A percentile compares a stretch with the other conserved stretches of the same genome.
These are phyloP conservation scores for Doryteuthis pealeii DNA, from an alignment of 1,140 invertebrate genomes.

Conservation along the genomic window DNA sequence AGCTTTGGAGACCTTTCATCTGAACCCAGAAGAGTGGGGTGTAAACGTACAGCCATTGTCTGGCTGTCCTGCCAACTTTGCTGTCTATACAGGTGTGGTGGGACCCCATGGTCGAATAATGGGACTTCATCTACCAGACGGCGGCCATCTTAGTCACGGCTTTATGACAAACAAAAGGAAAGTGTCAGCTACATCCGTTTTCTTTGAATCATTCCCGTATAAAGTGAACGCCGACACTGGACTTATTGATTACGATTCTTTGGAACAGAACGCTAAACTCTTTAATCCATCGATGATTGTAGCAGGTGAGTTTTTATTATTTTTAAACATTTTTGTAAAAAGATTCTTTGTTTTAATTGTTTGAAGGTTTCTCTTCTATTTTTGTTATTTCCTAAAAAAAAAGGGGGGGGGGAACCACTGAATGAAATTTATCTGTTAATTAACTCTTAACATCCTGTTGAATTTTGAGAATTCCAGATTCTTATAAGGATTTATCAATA, in stretches of 20 bases:
- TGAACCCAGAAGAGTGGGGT: slow-evolving; percentile 89
- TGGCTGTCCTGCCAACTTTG: slow-evolving; percentile 96
- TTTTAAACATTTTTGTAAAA: slow-evolving; percentile 9
- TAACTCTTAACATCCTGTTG: no score
- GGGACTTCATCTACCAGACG: slow-evolving; percentile 93
- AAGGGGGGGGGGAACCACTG: no score
- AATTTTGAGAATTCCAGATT: no score
- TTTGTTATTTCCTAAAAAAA: no score
- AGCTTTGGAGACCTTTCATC: slow-evolving; percentile 78
- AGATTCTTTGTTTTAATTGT: no score
- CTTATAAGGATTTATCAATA: no score
- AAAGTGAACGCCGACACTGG: slow-evolving; percentile 86
- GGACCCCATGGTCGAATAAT: slow-evolving; percentile 96
- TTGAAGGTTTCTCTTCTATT: no score
- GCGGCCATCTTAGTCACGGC: slow-evolving; percentile 91
- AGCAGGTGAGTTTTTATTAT: slow-evolving; percentile 66
- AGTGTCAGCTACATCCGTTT: slow-evolving; percentile 95
- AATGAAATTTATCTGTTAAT: no score
- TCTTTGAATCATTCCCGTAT: slow-evolving; percentile 98
- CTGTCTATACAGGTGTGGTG: slow-evolving; percentile 70
- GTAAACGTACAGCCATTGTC: slow-evolving; percentile 98
- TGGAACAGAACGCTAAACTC: slow-evolving; percentile 78
- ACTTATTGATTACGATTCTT: slow-evolving; percentile 89
- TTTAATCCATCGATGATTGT: slow-evolving; percentile 94
- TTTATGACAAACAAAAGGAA: slow-evolving; percentile 89